Evolutionary conservation across 2,888 invertebrate genomes (phyloP).

Genomic region (Lochmaea capreae): DNA sequence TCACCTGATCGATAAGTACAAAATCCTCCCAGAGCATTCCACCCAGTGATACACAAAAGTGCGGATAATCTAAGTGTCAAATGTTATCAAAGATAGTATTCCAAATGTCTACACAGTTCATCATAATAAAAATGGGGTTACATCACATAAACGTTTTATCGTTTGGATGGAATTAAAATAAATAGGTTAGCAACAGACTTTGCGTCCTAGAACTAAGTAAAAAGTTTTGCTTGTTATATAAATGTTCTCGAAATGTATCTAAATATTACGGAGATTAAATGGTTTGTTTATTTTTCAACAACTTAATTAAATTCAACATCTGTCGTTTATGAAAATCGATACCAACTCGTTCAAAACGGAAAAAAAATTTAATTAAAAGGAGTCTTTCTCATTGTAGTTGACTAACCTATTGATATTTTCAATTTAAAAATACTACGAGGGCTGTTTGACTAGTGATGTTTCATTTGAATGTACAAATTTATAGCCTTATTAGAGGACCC

Average conservation of each 20-base stretch:
- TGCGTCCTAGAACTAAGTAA: background rate
- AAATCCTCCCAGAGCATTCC: conserved; percentile 8
- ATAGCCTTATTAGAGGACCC: too few species aligned
- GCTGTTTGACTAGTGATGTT: too few species aligned
- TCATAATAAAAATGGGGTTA: conserved; percentile 3
- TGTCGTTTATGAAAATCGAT: background rate
- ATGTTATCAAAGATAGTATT: conserved; percentile 20
- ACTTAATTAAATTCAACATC: conserved; percentile 1
- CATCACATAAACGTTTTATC: background rate
- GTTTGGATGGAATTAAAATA: background rate
- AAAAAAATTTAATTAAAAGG: too few species aligned
- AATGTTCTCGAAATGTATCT: background rate
- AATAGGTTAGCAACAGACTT: conserved; percentile 1
- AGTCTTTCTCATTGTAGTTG: too few species aligned
- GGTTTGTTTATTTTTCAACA: background rate
- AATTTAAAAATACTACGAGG: too few species aligned
- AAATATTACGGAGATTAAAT: background rate
- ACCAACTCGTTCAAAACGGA: too few species aligned
- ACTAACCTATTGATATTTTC: too few species aligned
- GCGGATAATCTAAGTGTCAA: conserved; percentile 6
- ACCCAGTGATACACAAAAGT: background rate
- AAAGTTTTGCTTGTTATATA: background rate
- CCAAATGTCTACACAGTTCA: background rate
- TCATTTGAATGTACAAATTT: too few species aligned
- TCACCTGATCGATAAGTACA: background rate